These are phyloP conservation scores for Aplysia californica DNA, from an alignment of 1,140 invertebrate genomes.

Conservation along the genomic window DNA sequence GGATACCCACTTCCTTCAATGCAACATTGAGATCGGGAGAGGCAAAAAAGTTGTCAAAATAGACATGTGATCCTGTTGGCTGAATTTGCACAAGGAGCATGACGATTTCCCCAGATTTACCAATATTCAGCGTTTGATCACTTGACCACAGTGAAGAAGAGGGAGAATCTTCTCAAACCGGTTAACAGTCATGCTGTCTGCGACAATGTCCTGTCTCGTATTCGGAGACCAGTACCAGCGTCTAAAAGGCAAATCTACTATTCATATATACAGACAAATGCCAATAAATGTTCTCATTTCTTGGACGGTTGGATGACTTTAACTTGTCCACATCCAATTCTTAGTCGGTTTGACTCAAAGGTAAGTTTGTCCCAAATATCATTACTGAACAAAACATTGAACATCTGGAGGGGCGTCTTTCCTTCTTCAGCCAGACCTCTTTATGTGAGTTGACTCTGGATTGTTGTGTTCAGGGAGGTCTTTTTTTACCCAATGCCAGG, in stretches of 20 bases:
- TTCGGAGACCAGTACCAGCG: background rate
- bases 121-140: too few relatives aligned
- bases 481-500: background rate
- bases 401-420: background rate
- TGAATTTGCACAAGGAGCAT: background rate
- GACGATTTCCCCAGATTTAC: background rate
- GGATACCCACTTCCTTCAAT: background rate
- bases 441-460: background rate
- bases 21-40: background rate
- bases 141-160: too few relatives aligned
- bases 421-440: background rate
- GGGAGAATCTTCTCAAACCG: background rate
- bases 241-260: background rate
- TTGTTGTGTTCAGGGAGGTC: background rate
- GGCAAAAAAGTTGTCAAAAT: background rate
- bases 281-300: background rate
- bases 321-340: background rate
- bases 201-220: background rate
- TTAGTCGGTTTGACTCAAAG: background rate
- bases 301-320: background rate
- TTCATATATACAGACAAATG: background rate
- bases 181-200: background rate
- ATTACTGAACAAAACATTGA: background rate
- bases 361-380: background rate
- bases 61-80: background rate